phyloP scores from a whole-genome alignment of 2,797 vertebrate genomes.

The Phaenicophaeus curvirostris region DNA sequence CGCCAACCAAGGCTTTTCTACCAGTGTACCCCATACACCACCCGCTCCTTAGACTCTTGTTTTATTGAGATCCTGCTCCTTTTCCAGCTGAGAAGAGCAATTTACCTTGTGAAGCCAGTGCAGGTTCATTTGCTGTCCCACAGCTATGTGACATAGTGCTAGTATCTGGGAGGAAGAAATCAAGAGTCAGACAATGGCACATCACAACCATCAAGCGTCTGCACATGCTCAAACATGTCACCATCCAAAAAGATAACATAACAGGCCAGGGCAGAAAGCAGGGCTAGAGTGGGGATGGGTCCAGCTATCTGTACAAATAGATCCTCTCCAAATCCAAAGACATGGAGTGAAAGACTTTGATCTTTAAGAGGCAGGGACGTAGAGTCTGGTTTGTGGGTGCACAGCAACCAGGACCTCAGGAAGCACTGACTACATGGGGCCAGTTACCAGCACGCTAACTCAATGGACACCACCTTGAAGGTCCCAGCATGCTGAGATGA shows the following conservation, averaged over 20 bases:
- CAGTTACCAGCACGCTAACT: background rate
- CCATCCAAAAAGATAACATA: background rate
- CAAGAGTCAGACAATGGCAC: background rate
- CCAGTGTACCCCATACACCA: background rate
- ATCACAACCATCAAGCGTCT: fast-evolving
- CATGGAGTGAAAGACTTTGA: background rate
- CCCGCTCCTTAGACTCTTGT: background rate
- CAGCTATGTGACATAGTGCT: slow-evolving; percentile 82
- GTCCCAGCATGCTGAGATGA: background rate
- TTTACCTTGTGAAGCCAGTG: slow-evolving; percentile 86
- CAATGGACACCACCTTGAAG: background rate
- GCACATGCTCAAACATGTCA: fast-evolving
- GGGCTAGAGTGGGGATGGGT: background rate
- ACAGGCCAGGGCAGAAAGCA: background rate
- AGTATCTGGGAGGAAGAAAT: slow-evolving; percentile 71
- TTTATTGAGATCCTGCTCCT: background rate
- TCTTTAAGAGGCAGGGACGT: background rate
- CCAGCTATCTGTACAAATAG: background rate
- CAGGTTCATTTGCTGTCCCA: slow-evolving; percentile 84
- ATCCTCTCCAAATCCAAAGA: background rate
- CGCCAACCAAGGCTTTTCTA: background rate
- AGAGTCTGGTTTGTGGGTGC: background rate
- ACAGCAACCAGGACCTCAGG: background rate
- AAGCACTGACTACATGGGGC: background rate
- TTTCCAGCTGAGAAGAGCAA: background rate